Conservation (phyloP, 2,113 vertebrate species). For the Festucalex cinctus region DNA sequence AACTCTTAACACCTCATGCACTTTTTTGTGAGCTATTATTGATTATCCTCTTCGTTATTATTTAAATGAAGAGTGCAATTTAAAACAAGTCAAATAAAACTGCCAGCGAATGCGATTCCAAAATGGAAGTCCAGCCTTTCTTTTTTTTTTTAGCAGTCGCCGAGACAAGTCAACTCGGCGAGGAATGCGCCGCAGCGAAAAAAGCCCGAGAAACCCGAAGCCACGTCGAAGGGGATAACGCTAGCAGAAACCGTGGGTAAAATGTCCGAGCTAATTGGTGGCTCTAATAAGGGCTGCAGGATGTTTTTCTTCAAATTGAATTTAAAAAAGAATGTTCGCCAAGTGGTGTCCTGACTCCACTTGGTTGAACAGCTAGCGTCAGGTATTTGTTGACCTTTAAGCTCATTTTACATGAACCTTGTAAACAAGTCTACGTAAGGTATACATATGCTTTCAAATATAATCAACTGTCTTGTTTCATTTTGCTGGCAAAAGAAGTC, state of each 20-base stretch:
- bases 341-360: neutral
- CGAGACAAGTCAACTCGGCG: conserved; percentile 10
- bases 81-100: neutral
- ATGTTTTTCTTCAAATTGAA: conserved; percentile 12
- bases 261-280: conserved; percentile 4
- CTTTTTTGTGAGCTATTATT: neutral
- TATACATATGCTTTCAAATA: neutral
- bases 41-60: neutral
- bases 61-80: neutral
- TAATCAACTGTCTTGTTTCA: neutral
- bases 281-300: conserved; percentile 3
- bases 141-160: conserved; percentile 1
- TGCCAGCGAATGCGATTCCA: neutral
- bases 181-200: conserved; percentile 15
- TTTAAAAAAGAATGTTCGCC: conserved; percentile 8
- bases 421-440: neutral
- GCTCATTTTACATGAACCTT: neutral
- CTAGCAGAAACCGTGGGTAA: conserved; percentile 2
- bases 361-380: neutral
- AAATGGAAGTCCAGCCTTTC: neutral
- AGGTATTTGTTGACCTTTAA: conserved; percentile 8
- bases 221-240: conserved; percentile 2
- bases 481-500: too few species aligned
- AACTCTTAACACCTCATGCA: neutral
- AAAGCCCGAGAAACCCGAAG: conserved; percentile 16